A percentile compares a stretch with the other conserved stretches of the same genome.
phyloP scores from a whole-genome alignment of 2,797 vertebrate genomes.

The Aselliscus stoliczkanus region DNA sequence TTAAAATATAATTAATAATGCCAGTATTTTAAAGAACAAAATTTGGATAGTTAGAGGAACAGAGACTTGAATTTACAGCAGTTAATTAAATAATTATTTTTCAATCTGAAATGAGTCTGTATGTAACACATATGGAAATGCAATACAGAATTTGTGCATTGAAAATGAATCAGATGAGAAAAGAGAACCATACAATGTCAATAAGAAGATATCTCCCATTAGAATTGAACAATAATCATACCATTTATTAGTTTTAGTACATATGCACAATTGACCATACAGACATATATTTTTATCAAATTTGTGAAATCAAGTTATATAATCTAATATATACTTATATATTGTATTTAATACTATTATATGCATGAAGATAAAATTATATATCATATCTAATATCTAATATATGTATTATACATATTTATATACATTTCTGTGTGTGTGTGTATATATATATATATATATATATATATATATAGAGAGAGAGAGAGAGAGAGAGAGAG shows the following conservation, averaged over 20 bases:
- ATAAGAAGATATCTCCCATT: neutral
- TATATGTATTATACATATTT: neutral
- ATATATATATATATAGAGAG: too few relatives aligned
- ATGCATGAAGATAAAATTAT: neutral
- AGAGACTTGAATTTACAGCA: neutral
- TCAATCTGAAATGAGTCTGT: neutral
- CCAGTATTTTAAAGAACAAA: neutral
- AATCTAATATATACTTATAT: neutral
- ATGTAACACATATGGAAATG: neutral
- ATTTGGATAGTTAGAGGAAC: neutral
- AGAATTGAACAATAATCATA: neutral
- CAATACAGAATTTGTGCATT: neutral
- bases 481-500: neutral
- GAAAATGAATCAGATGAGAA: neutral
- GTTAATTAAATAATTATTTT: neutral
- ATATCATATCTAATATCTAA: neutral
- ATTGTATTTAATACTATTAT: neutral
- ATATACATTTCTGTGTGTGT: neutral
- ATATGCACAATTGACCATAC: too few relatives aligned
- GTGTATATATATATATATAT: too few relatives aligned
- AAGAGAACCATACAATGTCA: neutral
- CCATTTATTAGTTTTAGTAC: neutral
- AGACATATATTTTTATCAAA: neutral
- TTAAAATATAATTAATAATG: neutral
- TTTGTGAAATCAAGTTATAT: neutral